Conservation (phyloP, 2,113 vertebrate genomes). For the Solenodon paradoxus region DNA sequence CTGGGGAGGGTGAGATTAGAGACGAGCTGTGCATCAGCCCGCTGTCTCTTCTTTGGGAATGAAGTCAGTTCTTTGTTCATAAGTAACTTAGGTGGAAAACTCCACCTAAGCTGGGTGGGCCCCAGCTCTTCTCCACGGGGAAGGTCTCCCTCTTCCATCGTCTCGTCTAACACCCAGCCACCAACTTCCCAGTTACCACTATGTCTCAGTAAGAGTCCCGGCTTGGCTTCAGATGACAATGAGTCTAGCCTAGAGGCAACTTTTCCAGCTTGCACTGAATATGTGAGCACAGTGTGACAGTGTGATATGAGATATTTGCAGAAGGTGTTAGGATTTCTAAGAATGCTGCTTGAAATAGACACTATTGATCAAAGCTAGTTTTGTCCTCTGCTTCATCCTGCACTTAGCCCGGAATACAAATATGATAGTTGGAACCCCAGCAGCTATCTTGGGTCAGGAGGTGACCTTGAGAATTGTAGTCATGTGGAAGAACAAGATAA, state of each 20-base stretch:
- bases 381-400: neutral
- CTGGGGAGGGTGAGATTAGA: neutral
- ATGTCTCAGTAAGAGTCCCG: neutral
- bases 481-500: neutral
- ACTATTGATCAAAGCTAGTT: neutral
- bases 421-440: neutral
- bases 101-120: too few relatives aligned
- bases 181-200: neutral
- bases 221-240: neutral
- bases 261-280: neutral
- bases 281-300: neutral
- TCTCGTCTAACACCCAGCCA: neutral
- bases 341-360: neutral
- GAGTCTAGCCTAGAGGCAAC: neutral
- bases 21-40: neutral
- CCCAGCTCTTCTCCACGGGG: too few relatives aligned
- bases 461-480: conserved; percentile 24
- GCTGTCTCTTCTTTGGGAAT: neutral
- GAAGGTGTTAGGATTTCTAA: neutral
- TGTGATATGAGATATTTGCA: neutral
- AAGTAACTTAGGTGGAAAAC: neutral
- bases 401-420: neutral
- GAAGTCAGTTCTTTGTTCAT: neutral
- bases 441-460: neutral
- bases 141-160: neutral